Evolutionary conservation across 1,140 invertebrate species (phyloP).

Genomic region (Meloidogyne hapla): DNA sequence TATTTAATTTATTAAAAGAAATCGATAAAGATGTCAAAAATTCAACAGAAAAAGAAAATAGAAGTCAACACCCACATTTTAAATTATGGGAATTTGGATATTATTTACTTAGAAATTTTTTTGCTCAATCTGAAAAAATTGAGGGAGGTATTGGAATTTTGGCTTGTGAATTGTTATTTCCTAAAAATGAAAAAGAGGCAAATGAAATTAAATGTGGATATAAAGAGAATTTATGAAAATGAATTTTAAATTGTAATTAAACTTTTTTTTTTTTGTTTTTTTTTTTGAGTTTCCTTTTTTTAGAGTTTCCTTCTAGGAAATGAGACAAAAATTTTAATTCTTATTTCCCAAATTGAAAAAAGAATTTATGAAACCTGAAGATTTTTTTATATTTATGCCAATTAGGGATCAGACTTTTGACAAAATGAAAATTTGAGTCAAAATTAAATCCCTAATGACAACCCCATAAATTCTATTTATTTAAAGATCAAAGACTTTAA

Average conservation of each 20-base stretch:
- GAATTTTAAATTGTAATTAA: neutral
- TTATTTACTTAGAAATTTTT: conserved; percentile 45
- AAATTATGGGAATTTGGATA: conserved; percentile 48
- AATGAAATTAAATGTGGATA: conserved; percentile 45
- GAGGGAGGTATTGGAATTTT: conserved; percentile 29
- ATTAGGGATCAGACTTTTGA: no score
- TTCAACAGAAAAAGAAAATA: conserved; percentile 17
- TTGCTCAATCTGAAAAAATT: conserved; percentile 28
- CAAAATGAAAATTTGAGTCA: no score
- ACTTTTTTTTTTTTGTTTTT: neutral
- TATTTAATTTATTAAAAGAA: conserved; percentile 40
- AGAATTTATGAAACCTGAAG: no score
- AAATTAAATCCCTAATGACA: no score
- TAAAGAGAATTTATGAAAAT: neutral
- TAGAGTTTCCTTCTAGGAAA: no score
- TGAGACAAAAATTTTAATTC: no score
- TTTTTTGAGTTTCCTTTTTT: no score
- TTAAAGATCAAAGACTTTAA: no score
- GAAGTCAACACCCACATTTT: conserved; percentile 37
- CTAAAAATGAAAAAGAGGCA: conserved; percentile 37
- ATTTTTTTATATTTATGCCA: no score
- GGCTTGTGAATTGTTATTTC: conserved; percentile 46
- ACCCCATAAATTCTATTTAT: no score
- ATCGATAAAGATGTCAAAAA: conserved; percentile 29
- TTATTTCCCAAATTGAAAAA: no score